Evolutionary conservation across 2,888 invertebrate species (phyloP).

Genomic region (Antitype chi): DNA sequence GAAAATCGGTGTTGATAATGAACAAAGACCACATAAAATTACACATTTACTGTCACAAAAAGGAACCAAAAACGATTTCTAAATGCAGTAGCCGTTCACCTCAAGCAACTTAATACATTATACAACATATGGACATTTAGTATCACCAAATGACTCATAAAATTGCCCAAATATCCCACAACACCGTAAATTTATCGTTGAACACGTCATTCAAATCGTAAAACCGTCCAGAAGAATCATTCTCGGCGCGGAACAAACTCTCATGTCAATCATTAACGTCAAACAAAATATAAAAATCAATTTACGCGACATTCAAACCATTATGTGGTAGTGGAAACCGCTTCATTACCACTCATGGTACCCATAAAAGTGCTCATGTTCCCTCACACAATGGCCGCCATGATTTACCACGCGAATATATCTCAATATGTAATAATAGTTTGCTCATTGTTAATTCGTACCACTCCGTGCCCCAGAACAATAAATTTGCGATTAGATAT

Average conservation of each 20-base stretch:
- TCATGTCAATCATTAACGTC: conserved; percentile 90
- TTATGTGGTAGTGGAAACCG: conserved; percentile 84
- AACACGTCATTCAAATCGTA: conserved; percentile 84
- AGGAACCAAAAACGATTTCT: conserved; percentile 4
- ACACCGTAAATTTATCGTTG: conserved; percentile 86
- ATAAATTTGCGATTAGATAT: conserved; percentile 90
- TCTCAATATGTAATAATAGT: conserved; percentile 85
- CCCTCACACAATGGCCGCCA: conserved; percentile 77
- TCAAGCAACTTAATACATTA: conserved; percentile 79
- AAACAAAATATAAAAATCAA: conserved; percentile 91
- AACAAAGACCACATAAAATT: background rate
- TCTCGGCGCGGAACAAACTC: conserved; percentile 70
- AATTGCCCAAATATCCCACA: conserved; percentile 88
- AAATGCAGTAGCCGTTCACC: conserved; percentile 69
- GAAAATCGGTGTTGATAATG: background rate
- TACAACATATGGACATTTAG: conserved; percentile 81
- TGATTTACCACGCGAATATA: conserved; percentile 82
- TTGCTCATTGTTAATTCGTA: conserved; percentile 88
- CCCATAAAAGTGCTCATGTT: conserved; percentile 81
- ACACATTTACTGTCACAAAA: conserved; percentile 2
- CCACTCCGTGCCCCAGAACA: conserved; percentile 84
- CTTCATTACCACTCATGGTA: conserved; percentile 87
- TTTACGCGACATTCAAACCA: conserved; percentile 82
- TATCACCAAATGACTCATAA: conserved; percentile 89
- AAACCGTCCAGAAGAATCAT: conserved; percentile 78